phyloP scores from a whole-genome alignment of 2,888 invertebrate species.

The Clepsis dumicolana region DNA sequence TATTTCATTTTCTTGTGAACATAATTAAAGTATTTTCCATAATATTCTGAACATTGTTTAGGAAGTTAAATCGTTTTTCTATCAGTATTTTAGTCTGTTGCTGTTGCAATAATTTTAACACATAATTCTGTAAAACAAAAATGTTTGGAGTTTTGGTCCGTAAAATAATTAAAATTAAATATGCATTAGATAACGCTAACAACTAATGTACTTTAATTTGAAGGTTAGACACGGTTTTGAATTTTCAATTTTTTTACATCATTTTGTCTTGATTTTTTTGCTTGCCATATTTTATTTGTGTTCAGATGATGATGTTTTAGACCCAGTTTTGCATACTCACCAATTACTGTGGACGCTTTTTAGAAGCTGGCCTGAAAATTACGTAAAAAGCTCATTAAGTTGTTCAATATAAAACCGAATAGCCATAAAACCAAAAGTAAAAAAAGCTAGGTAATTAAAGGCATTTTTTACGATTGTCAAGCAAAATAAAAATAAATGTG shows the following conservation, averaged over 20 bases:
- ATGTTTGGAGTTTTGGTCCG: constrained; percentile 56
- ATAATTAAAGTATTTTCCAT: constrained; percentile 32
- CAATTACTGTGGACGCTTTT: constrained; percentile 56
- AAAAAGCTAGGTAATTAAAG: constrained; percentile 34
- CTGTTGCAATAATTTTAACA: constrained; percentile 35
- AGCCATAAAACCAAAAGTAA: constrained; percentile 43
- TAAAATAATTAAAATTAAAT: constrained; percentile 54
- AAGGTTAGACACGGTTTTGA: constrained; percentile 40
- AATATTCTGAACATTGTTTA: constrained; percentile 35
- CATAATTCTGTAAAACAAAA: constrained; percentile 43
- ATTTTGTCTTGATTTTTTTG: constrained; percentile 46
- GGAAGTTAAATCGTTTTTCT: constrained; percentile 13
- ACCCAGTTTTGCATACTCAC: constrained; percentile 51
- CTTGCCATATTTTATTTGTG: constrained; percentile 41
- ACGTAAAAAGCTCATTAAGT: constrained; percentile 21
- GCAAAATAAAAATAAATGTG: constrained; percentile 39
- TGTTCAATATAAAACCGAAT: constrained; percentile 32
- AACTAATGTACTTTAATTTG: constrained; percentile 42
- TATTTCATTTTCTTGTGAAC: constrained; percentile 36
- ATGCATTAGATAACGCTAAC: constrained; percentile 13
- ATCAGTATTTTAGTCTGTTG: constrained; percentile 18
- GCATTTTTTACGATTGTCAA: constrained; percentile 24
- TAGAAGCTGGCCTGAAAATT: constrained; percentile 54
- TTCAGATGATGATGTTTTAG: constrained; percentile 44
- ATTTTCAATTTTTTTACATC: constrained; percentile 41